phyloP scores from a whole-genome alignment of 2,888 invertebrate genomes.

The Caenorhabditis drosophilae region DNA sequence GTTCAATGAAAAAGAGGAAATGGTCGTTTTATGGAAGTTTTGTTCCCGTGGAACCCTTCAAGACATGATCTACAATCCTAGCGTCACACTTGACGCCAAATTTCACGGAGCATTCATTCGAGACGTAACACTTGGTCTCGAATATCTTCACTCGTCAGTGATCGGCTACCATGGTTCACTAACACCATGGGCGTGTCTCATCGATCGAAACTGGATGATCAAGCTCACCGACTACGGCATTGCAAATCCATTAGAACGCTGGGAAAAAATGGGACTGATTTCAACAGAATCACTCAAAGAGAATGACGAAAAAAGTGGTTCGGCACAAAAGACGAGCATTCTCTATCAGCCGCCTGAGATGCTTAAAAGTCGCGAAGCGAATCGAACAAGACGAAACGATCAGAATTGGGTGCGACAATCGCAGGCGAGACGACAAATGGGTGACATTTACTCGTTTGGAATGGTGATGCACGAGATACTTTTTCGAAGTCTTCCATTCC shows the following conservation, averaged over 20 bases:
- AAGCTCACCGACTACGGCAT: constrained; percentile 66
- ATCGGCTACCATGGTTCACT: constrained; percentile 65
- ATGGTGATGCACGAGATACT: constrained; percentile 63
- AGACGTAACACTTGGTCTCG: constrained; percentile 56
- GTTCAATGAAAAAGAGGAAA: constrained; percentile 68
- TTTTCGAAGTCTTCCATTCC: constrained; percentile 62
- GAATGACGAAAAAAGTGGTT: constrained; percentile 60
- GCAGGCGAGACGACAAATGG: constrained; percentile 40
- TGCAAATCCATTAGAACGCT: constrained; percentile 64
- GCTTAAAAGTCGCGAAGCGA: constrained; percentile 59
- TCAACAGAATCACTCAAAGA: constrained; percentile 60
- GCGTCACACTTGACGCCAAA: constrained; percentile 44
- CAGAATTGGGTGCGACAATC: constrained; percentile 59
- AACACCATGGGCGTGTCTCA: constrained; percentile 65
- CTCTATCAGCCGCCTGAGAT: constrained; percentile 60
- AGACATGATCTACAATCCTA: constrained; percentile 52
- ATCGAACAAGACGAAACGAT: constrained; percentile 54
- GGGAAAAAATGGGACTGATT: constrained; percentile 62
- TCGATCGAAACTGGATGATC: constrained; percentile 68
- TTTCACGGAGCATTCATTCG: constrained; percentile 56
- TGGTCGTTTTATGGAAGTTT: constrained; percentile 66
- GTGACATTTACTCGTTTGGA: constrained; percentile 53
- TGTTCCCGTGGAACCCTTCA: constrained; percentile 66
- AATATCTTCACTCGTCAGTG: constrained; percentile 58
- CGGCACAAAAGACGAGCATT: constrained; percentile 60